phyloP scores from a whole-genome alignment of 2,888 invertebrate species.

The Acanthosepion esculentum region DNA sequence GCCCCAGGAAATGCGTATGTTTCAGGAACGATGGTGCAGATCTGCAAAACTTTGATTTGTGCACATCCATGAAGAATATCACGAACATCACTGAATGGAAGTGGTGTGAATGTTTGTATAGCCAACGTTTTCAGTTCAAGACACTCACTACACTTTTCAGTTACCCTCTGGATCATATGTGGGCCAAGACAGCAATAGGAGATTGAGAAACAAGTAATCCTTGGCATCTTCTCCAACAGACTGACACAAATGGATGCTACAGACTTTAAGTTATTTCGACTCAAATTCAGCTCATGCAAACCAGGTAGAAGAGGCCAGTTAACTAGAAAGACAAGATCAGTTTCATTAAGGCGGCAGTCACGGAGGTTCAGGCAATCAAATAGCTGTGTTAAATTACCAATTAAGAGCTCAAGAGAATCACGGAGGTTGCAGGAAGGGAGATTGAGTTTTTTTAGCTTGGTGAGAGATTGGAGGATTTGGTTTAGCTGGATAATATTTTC shows the following conservation, averaged over 20 bases:
- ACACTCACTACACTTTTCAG: slow-evolving; percentile 58
- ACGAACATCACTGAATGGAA: slow-evolving; percentile 58
- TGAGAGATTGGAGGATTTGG: slow-evolving; percentile 55
- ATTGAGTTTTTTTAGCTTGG: slow-evolving; percentile 59
- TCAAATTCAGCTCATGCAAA: slow-evolving; percentile 66
- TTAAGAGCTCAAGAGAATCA: slow-evolving; percentile 57
- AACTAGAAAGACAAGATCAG: slow-evolving; percentile 61
- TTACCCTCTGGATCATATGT: slow-evolving; percentile 58
- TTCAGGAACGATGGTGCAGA: slow-evolving; percentile 65
- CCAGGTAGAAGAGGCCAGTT: slow-evolving; percentile 58
- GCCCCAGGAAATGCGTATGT: slow-evolving; percentile 68
- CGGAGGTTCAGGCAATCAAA: slow-evolving; percentile 64
- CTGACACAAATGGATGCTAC: slow-evolving; percentile 54
- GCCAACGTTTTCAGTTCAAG: slow-evolving; percentile 61
- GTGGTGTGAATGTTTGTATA: slow-evolving; percentile 67
- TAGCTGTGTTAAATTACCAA: slow-evolving; percentile 50
- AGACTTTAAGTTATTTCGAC: slow-evolving; percentile 64
- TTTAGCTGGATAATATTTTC: slow-evolving; percentile 56
- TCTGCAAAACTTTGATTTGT: slow-evolving; percentile 63
- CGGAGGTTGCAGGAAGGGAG: slow-evolving; percentile 66
- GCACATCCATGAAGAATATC: slow-evolving; percentile 60
- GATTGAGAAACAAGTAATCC: slow-evolving; percentile 61
- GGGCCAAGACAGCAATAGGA: slow-evolving; percentile 62
- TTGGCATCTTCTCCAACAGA: slow-evolving; percentile 55
- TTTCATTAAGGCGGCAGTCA: slow-evolving; percentile 64